Base-by-base conservation (phyloP, 2,888 invertebrate species). In the Miltochrista miniata region DNA sequence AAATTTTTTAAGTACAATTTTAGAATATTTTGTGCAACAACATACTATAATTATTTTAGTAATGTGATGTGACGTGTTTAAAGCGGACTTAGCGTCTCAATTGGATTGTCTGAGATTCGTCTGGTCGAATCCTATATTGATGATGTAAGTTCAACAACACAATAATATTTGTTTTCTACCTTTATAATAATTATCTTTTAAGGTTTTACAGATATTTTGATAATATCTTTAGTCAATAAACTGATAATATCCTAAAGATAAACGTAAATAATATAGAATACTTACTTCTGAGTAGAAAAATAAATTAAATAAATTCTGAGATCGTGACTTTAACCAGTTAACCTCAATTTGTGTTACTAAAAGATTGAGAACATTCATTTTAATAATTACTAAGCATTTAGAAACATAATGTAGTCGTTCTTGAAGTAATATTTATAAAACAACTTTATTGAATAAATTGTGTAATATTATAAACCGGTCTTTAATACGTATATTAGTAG, bases 41-140 rank as follows among this genome's bases (percentile, higher is more conserved):
- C 49, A 49, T 45, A 52, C 36, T 36, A 38, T 29, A 55, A 60
- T 59, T 70, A 69, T 68, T 74, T 74, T 64, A 56, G 70, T 74
- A 61, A 65, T 70, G 77, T 74, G 73, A 68, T 70, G 77, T 77
- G 77, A 72, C 72, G 73, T 73, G 76, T 72, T 68, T 63, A 57
- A 50, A 51, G 54, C 61, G 58, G 66, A 70, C 61, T 74, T 69
- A 11, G 70, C 64, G 70, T 79, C 74, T 74, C 61, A 56, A n/a
- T 66, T 78, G 76, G 78, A 78, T 75, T 76, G 71, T 77, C 71
- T 76, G 70, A 76, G 72, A 74, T 76, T 74, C 68, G 75, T 75
- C 80, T 79, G 77, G 70, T 55, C 57, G 59, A 64, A 75, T 70
- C 67, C 61, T 64, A 72, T 69, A 61, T 65, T 61, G 65, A 72